Conservation (phyloP, 2,888 invertebrate species). For the Mantis religiosa region DNA sequence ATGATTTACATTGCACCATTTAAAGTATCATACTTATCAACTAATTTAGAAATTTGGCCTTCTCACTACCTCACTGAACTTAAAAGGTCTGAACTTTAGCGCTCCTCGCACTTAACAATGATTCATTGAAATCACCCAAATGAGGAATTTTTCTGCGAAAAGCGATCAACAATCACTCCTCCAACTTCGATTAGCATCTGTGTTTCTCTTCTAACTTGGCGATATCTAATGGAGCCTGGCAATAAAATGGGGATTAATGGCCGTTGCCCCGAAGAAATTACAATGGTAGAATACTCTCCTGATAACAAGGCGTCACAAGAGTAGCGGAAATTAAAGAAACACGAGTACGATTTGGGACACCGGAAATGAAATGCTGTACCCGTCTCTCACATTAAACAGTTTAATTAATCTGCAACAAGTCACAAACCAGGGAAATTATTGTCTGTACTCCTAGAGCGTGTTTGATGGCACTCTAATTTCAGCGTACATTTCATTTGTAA, state of each 20-base stretch:
- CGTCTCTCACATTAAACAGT: not conserved
- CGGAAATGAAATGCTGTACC: not conserved
- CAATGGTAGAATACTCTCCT: not conserved
- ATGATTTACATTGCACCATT: no score
- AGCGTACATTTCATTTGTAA: no score
- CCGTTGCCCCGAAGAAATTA: not conserved
- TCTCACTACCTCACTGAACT: no score
- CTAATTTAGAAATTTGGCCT: no score
- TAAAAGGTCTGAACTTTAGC: no score
- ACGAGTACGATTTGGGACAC: not conserved
- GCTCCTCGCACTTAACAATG: no score
- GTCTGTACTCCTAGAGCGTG: no score
- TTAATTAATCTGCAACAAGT: not conserved
- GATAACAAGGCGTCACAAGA: not conserved
- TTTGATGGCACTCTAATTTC: no score
- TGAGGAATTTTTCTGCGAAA: no score
- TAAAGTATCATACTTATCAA: no score
- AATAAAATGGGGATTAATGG: not conserved
- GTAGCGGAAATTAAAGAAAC: not conserved
- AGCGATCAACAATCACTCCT: not conserved
- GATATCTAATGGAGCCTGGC: not conserved
- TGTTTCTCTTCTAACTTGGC: not conserved
- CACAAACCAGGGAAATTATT: not conserved
- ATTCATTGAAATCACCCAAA: no score
- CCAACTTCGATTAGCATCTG: not conserved